phyloP scores from a whole-genome alignment of 2,113 vertebrate genomes.

The Hoplias malabaricus region DNA sequence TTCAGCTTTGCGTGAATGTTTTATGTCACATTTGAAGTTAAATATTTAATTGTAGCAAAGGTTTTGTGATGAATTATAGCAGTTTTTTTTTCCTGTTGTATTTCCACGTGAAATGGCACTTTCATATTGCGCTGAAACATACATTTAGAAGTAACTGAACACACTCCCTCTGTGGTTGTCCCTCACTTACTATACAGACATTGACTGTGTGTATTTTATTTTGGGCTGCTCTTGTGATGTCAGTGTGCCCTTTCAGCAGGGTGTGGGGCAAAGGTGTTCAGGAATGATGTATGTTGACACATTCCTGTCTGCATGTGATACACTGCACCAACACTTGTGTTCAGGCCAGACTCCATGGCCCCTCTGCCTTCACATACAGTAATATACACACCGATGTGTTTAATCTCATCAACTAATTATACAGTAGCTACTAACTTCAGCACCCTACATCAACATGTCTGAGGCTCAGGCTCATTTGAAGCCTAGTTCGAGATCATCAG shows the following conservation, averaged over 20 bases:
- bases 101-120: slow-evolving; percentile 2
- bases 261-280: slow-evolving; percentile 1
- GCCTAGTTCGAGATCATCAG: not conserved
- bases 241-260: slow-evolving; percentile 13
- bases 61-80: slow-evolving; percentile 17
- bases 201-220: slow-evolving; percentile 26
- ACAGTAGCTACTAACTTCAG: not conserved
- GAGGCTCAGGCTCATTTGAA: not conserved
- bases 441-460: not conserved
- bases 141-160: not conserved
- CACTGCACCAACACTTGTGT: not conserved
- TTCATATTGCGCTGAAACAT: not conserved
- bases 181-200: not conserved
- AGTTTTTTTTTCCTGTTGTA: not conserved
- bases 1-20: slow-evolving; percentile 11
- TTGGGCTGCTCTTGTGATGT: slow-evolving; percentile 26
- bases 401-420: not conserved
- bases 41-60: slow-evolving; percentile 37
- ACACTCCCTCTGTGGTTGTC: not conserved
- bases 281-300: slow-evolving; percentile 32
- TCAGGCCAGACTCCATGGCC: not conserved
- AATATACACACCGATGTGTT: not conserved
- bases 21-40: slow-evolving; percentile 13
- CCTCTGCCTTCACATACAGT: not conserved
- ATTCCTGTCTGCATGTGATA: slow-evolving; percentile 15